Evolutionary conservation across 2,888 invertebrate genomes (phyloP).

Genomic region (Ichneumon xanthorius): DNA sequence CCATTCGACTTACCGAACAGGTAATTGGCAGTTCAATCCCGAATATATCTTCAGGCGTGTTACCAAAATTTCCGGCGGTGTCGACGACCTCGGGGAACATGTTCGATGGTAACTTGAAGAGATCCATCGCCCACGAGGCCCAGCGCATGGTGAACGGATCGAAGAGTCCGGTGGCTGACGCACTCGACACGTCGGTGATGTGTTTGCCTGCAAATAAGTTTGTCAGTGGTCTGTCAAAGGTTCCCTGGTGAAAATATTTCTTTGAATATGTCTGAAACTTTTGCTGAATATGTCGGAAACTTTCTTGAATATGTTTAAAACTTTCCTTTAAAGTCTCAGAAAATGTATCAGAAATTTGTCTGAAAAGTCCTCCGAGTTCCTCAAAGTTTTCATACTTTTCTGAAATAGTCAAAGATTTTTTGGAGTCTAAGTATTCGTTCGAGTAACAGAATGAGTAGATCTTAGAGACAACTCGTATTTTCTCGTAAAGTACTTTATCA

Average conservation of each 20-base stretch:
- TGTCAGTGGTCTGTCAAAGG: neutral
- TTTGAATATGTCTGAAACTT: neutral
- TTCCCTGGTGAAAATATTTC: neutral
- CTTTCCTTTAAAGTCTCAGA: neutral
- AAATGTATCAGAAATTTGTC: no score
- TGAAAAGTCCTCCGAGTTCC: no score
- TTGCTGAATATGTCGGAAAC: neutral
- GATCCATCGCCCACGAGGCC: constrained; percentile 90
- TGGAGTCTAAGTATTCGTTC: neutral
- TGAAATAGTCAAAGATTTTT: neutral
- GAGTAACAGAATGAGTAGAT: no score
- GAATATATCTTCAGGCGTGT: constrained; percentile 88
- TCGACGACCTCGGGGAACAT: constrained; percentile 94
- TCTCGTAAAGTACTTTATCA: no score
- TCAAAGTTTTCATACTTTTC: no score
- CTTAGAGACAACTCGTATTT: no score
- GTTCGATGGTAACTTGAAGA: constrained; percentile 90
- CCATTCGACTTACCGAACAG: constrained; percentile 88
- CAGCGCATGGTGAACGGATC: constrained; percentile 96
- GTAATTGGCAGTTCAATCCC: constrained; percentile 92
- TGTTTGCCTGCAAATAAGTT: constrained; percentile 84
- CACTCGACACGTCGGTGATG: constrained; percentile 95
- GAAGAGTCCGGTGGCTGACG: constrained; percentile 96
- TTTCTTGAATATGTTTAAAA: no score
- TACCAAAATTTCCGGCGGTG: constrained; percentile 91